These are phyloP conservation scores for Cataglyphis livida DNA, from an alignment of 2,888 invertebrate genomes.

Conservation along the genomic window DNA sequence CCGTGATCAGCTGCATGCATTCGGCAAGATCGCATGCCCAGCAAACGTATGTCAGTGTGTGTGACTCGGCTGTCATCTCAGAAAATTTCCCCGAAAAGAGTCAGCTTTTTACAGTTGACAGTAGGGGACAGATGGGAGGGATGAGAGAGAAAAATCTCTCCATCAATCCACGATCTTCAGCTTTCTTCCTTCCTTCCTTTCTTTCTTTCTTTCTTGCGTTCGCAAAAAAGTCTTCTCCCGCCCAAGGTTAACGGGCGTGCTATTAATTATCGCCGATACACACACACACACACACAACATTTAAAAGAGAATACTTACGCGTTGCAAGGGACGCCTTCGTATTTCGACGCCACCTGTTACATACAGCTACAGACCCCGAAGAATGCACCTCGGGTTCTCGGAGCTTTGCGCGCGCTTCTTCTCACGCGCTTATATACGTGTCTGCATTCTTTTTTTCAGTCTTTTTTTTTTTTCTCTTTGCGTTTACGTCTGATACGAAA, in stretches of 20 bases:
- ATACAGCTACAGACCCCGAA: constrained; percentile 27
- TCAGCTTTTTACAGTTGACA: neutral
- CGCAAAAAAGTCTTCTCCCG: constrained; percentile 22
- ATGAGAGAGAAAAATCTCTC: neutral
- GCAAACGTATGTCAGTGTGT: constrained; percentile 54
- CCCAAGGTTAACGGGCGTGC: constrained; percentile 42
- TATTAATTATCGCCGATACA: neutral
- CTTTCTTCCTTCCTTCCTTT: constrained; percentile 33
- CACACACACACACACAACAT: constrained; percentile 62
- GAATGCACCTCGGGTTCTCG: neutral
- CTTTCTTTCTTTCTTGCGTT: constrained; percentile 60
- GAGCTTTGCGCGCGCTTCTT: neutral
- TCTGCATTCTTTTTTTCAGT: constrained; percentile 14
- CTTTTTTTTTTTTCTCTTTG: constrained; percentile 8
- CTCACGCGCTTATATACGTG: constrained; percentile 29
- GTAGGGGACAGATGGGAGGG: neutral
- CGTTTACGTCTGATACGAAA: constrained; percentile 28
- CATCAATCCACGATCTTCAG: neutral
- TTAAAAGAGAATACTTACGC: constrained; percentile 71
- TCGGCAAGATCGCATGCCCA: constrained; percentile 58
- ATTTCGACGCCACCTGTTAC: neutral
- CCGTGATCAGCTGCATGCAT: constrained; percentile 65
- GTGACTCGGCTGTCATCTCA: constrained; percentile 4
- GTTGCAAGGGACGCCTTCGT: constrained; percentile 42
- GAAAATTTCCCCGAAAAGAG: neutral